A percentile compares a stretch with the other conserved stretches of the same genome.
phyloP scores from a whole-genome alignment of 2,797 vertebrate species.

The Sebastolobus altivelis region DNA sequence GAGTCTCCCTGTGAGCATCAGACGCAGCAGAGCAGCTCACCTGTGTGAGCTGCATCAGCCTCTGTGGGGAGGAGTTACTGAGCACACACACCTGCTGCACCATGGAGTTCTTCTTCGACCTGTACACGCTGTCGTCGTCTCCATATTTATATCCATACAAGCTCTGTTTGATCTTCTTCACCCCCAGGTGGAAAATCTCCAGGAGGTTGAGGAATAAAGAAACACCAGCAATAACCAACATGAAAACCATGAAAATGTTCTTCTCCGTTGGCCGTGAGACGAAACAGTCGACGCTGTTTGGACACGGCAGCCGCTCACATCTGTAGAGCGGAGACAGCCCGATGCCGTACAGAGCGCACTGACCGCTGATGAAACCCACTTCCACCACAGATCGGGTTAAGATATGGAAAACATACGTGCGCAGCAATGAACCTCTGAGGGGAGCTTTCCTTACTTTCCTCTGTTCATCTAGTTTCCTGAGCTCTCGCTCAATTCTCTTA shows the following conservation, averaged over 20 bases:
- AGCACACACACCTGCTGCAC: slow-evolving; percentile 83
- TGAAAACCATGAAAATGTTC: slow-evolving; percentile 96
- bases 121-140: slow-evolving; percentile 85
- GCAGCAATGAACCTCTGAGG: slow-evolving; percentile 91
- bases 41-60: slow-evolving; percentile 80
- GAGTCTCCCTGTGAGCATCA: slow-evolving; percentile 69
- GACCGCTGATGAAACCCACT: slow-evolving; percentile 94
- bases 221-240: slow-evolving; percentile 93
- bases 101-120: slow-evolving; percentile 89
- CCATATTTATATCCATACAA: slow-evolving; percentile 82
- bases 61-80: slow-evolving; percentile 83
- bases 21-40: slow-evolving; percentile 68
- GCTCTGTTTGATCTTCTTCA: slow-evolving; percentile 90
- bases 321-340: slow-evolving; percentile 92
- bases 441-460: slow-evolving; percentile 94
- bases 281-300: slow-evolving; percentile 95
- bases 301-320: slow-evolving; percentile 91
- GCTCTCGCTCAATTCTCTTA: slow-evolving; percentile 89
- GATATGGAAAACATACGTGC: slow-evolving; percentile 95
- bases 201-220: slow-evolving; percentile 93
- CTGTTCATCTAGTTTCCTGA: slow-evolving; percentile 93
- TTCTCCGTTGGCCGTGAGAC: slow-evolving; percentile 96
- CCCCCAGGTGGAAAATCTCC: slow-evolving; percentile 93
- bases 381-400: slow-evolving; percentile 92
- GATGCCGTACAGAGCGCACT: slow-evolving; percentile 93